A percentile compares a stretch with the other conserved stretches of the same genome.
Conservation (phyloP, 2,797 vertebrate species). For the Tauraco hartlaubi region DNA sequence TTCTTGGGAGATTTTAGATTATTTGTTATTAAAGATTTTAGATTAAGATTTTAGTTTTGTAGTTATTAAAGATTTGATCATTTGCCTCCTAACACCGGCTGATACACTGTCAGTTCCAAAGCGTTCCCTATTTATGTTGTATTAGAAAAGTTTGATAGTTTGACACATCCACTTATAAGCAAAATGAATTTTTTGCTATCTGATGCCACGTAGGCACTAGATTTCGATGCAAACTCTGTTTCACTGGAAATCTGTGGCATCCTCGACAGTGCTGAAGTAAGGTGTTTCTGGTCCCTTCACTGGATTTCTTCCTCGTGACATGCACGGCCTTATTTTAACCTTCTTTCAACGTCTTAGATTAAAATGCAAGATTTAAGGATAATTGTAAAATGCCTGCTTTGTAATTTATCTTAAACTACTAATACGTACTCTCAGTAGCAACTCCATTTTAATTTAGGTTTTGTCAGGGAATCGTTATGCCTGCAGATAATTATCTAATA, state of each 20-base stretch:
- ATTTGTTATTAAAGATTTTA: slow-evolving; percentile 69
- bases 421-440: background rate
- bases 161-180: slow-evolving; percentile 5
- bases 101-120: background rate
- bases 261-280: background rate
- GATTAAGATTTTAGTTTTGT: slow-evolving; percentile 47
- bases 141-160: slow-evolving; percentile 38
- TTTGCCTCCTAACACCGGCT: background rate
- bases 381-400: background rate
- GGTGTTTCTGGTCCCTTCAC: background rate
- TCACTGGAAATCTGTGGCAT: background rate
- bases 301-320: background rate
- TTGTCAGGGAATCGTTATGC: slow-evolving; percentile 22
- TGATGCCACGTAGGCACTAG: background rate
- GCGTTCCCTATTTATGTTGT: background rate
- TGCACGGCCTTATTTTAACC: background rate
- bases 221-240: slow-evolving; percentile 7
- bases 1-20: slow-evolving; percentile 43
- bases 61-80: slow-evolving; percentile 64
- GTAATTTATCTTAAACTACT: slow-evolving; percentile 11
- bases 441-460: slow-evolving; percentile 27
- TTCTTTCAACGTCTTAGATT: background rate
- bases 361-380: slow-evolving; percentile 3
- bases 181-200: slow-evolving; percentile 52
- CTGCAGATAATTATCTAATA: slow-evolving; percentile 44